Base-by-base conservation (phyloP, 2,888 invertebrate species). In the Pristionchus japonicus region DNA sequence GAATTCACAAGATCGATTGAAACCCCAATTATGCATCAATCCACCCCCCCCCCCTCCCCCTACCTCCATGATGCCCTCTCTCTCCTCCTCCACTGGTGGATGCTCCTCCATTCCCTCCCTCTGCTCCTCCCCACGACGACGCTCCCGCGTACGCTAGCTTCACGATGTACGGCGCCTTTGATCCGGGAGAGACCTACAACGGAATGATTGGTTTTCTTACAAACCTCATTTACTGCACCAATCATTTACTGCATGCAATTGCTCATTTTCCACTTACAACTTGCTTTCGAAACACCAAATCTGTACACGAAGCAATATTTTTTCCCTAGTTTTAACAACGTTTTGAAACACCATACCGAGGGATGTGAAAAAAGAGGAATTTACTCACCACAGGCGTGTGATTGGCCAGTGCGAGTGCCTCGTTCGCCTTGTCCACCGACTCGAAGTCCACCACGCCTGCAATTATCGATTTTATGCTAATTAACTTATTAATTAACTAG, bases 121-220 rank as follows among this genome's bases (percentile, higher is more conserved):
- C 49, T 15, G 20, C 37, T 43, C n/a, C 40, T 52, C 85, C 40
- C n/a, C 37, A 40, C 23, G 43, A 77, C 11, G 43, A 43, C 70
- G 70, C 37, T 13, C 89, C 89, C 0, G 92, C 92, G 96, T 98
- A 99, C 95, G 98, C 98, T 93, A 99, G 96, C 96, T 99, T 99
- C 97, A 99, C 97, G 94, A 98, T 97, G 96, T 98, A 99, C 92
- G 99, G 99, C 95, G 98, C 98, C 96, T 98, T 98, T 92, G 98
- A 98, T 95, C 97, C 98, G 97, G 96, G 23, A 88, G 89, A 77
- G 64, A 88, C 82, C 85, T 80, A 20, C 49, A 88, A 49, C n/a
- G n/a, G n/a, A n/a, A n/a, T n/a, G n/a, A n/a, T n/a, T n/a, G n/a
- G n/a, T n/a, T n/a, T n/a, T n/a, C n/a, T n/a, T n/a, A n/a, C n/a